Evolutionary conservation across 2,113 vertebrate genomes (phyloP), one percentile per base, ranked within the genome.

Genomic region (Zeus faber): DNA sequence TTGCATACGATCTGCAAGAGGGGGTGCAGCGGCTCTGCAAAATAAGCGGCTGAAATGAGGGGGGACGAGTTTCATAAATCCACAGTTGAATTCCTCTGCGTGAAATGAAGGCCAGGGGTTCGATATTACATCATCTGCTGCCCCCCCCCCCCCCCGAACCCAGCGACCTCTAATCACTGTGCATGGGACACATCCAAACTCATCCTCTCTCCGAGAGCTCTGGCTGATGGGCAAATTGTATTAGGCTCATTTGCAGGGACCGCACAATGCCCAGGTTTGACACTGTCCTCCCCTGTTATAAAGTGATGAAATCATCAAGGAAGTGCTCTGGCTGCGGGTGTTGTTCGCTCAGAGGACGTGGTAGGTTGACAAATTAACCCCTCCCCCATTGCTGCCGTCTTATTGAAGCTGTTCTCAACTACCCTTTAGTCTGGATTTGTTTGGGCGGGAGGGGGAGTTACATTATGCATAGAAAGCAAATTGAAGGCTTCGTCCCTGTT

Each of bases 291-390:
- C n/a, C 78, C 65, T 69, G 74, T 87, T 85, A 82, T 84, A 87
- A 87, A 83, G 83, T 84, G 86, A 87, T 89, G 83, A 89, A 85
- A 87, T 84, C 79, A 88, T 86, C 85, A 85, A 87, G 82, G 79
- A 79, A 89, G 87, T 81, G 81, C 86, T 85, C 79, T 57, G 71
- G 60, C 80, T 68, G 63, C 27, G 1, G 62, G 68, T 58, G 79
- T 72, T 54, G 64, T 74, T 77, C 70, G 40, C 80, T 72, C 70
- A 76, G 73, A 85, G 83, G 81, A 85, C 78, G 59, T 22, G 7
- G 66, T 46, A 59, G 49, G 58, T 70, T 85, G 80, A 83, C 78
- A 85, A 84, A 83, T 87, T 77, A 83, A 85, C 43, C 39, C 39
- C 40, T 16, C 8, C 21, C 75, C 79, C 70, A 69, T 67, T 67